Percentiles rank a stretch among this genome's conserved stretches.
Evolutionary conservation across 2,888 invertebrate genomes (phyloP).

Genomic region (Eucriotettix oculatus): DNA sequence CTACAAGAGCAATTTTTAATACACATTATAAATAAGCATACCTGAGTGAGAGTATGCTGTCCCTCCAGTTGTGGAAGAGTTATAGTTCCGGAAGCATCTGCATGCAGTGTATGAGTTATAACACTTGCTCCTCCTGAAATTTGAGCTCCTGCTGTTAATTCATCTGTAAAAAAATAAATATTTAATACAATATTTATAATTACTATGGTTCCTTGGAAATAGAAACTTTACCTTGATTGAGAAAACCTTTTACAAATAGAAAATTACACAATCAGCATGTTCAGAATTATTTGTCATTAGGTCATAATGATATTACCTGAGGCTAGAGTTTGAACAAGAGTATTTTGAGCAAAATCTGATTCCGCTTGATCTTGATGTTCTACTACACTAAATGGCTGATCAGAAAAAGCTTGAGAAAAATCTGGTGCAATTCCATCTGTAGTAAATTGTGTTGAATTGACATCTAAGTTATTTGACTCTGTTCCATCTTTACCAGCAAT

Average conservation of each 20-base stretch:
- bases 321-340: constrained; percentile 6
- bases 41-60: constrained; percentile 24
- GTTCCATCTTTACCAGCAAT: background rate
- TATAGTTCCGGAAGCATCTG: constrained; percentile 25
- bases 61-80: constrained; percentile 22
- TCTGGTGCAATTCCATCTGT: constrained; percentile 6
- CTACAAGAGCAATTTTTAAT: background rate
- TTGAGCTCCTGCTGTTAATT: background rate
- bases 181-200: too few relatives aligned
- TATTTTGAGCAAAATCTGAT: constrained; percentile 4
- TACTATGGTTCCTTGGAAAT: too few relatives aligned
- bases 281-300: background rate
- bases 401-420: constrained; percentile 11
- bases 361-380: constrained; percentile 7
- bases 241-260: too few relatives aligned
- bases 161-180: background rate
- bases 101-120: constrained; percentile 22
- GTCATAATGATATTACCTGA: background rate
- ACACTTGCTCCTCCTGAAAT: constrained; percentile 16
- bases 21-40: constrained; percentile 10
- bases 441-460: background rate
- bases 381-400: constrained; percentile 9
- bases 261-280: too few relatives aligned
- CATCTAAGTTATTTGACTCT: background rate
- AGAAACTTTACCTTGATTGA: too few relatives aligned